Conservation (phyloP, 2,113 vertebrate genomes). For the Alethe diademata region DNA sequence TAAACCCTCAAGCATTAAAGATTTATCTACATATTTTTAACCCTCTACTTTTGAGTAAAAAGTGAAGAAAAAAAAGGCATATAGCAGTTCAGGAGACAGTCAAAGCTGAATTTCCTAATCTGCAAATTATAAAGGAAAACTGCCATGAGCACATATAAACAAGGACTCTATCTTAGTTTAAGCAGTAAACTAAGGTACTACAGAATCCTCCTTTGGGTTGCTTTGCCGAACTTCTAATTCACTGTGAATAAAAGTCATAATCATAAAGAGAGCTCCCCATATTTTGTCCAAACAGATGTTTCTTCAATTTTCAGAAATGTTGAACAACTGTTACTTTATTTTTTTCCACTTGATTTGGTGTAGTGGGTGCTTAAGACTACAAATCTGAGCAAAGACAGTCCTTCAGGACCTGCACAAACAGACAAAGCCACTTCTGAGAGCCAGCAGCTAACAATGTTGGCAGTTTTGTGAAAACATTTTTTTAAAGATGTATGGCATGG, state of each 20-base stretch:
- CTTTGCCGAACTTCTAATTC: neutral
- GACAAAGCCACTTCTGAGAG: neutral
- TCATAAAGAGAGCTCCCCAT: accelerated
- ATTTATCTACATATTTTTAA: neutral
- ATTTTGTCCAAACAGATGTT: neutral
- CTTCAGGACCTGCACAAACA: neutral
- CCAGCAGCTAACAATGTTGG: neutral
- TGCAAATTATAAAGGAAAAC: neutral
- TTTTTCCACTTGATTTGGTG: neutral
- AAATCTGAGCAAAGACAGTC: neutral
- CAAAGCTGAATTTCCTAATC: neutral
- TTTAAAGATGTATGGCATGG: neutral
- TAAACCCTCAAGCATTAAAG: neutral
- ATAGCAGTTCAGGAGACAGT: neutral
- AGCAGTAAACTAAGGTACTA: neutral
- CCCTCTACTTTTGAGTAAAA: neutral
- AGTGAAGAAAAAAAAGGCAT: neutral
- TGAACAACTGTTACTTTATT: neutral
- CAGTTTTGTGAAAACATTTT: neutral
- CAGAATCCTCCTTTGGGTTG: neutral
- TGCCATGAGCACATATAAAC: neutral
- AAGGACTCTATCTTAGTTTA: neutral
- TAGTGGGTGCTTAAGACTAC: neutral
- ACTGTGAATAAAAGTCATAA: neutral
- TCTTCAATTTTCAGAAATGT: neutral